These are phyloP conservation scores for Micrasema longulum DNA, from an alignment of 1,140 invertebrate genomes.

Conservation along the genomic window DNA sequence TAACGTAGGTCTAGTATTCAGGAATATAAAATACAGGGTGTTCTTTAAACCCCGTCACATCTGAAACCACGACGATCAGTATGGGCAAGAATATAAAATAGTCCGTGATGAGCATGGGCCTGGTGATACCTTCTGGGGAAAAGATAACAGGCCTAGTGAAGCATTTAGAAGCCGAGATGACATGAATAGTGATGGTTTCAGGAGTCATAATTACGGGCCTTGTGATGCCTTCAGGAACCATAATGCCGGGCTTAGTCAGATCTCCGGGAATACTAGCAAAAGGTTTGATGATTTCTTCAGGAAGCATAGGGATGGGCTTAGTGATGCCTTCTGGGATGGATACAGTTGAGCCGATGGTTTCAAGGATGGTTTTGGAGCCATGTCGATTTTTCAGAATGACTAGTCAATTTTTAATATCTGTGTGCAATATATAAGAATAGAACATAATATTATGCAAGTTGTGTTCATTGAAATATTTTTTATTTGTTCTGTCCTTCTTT, in stretches of 20 bases:
- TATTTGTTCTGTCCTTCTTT: not conserved
- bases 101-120: too few species aligned
- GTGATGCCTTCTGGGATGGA: not conserved
- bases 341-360: not conserved
- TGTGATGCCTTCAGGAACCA: not conserved
- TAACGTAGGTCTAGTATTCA: too few species aligned
- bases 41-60: too few species aligned
- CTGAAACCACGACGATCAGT: too few species aligned
- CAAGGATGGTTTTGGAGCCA: not conserved
- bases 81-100: too few species aligned
- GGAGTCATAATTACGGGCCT: not conserved
- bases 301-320: not conserved
- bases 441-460: too few species aligned
- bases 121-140: not conserved
- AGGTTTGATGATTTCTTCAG: not conserved
- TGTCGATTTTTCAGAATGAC: conserved; percentile 16
- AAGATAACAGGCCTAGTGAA: not conserved
- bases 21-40: too few species aligned
- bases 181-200: not conserved
- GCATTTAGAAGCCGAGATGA: not conserved
- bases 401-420: too few species aligned
- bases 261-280: not conserved
- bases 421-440: too few species aligned
- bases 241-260: not conserved
- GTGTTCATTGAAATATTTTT: not conserved